Base-by-base conservation (phyloP, 1,140 invertebrate species). In the Leptinotarsa texana region DNA sequence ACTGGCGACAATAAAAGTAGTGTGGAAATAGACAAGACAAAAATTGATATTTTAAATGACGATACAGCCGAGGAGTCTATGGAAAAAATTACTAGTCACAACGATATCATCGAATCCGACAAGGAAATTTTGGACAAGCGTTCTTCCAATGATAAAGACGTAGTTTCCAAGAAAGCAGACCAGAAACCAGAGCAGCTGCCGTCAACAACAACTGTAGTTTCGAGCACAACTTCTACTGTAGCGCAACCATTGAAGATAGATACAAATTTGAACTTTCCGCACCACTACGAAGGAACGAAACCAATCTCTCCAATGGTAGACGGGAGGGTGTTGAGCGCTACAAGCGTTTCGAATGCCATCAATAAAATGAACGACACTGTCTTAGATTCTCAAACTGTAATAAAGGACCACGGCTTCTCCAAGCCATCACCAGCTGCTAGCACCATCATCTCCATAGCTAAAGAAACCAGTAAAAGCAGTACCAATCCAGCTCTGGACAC, bases 351-450 rank as follows among this genome's bases (percentile, higher is more conserved):
- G 18, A 81, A 81, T 21, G 84, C 84, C 22, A 83, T 85, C 49
- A 84, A 84, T 73, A 83, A 80, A 79, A 85, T 85, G 84, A 85
- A 84, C 77, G 83, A 85, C 69, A 85, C 84, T 21, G 84, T 85
- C 62, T 73, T 85, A 61, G 81, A 85, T 74, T 80, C 84, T 21
- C 80, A 84, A 75, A 83, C 84, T 18, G 74, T 85, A 22, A 81
- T 83, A 33, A 83, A 82, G 66, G 84, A 85, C 22, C 79, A 79
- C 72, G 83, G 80, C 17, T 72, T 84, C 47, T 77, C 78, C 5
- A 82, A 82, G 73, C 49, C 80, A 62, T 78, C 81, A 48, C 79
- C 81, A 49, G 75, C 80, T 63, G 78, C 81, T 13, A 80, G 65
- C 47, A 74, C 80, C 15, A 76, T 81, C n/a, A 77, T 82, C 13